Conservation (phyloP, 2,113 vertebrate genomes). For the Isichthys henryi region DNA sequence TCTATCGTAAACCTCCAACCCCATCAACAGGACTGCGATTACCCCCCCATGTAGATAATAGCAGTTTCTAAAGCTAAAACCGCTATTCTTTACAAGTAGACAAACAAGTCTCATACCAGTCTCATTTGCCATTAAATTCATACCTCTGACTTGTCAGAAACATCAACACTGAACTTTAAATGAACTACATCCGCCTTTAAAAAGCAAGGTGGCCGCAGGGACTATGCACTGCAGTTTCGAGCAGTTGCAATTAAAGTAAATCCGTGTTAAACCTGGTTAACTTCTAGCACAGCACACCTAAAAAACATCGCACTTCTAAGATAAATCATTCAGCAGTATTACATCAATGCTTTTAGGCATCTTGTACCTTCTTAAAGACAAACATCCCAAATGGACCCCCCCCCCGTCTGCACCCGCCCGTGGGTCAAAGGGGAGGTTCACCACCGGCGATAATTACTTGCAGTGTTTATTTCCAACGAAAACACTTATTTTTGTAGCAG, state of each 20-base stretch:
- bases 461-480: background rate
- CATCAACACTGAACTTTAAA: background rate
- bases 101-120: background rate
- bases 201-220: background rate
- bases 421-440: background rate
- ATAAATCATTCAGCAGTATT: background rate
- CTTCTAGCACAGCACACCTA: background rate
- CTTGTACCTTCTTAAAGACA: background rate
- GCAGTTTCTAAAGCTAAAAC: background rate
- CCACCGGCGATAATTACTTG: background rate
- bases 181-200: background rate
- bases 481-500: background rate
- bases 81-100: background rate
- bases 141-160: background rate
- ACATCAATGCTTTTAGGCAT: background rate
- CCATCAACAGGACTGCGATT: background rate
- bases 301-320: background rate
- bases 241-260: background rate
- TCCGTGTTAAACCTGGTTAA: background rate
- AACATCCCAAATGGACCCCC: background rate
- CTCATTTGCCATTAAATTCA: background rate
- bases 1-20: background rate
- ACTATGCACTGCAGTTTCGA: background rate
- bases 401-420: background rate
- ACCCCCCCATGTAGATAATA: background rate